phyloP scores from a whole-genome alignment of 2,113 vertebrate species.

The Australoheros scitulus region DNA sequence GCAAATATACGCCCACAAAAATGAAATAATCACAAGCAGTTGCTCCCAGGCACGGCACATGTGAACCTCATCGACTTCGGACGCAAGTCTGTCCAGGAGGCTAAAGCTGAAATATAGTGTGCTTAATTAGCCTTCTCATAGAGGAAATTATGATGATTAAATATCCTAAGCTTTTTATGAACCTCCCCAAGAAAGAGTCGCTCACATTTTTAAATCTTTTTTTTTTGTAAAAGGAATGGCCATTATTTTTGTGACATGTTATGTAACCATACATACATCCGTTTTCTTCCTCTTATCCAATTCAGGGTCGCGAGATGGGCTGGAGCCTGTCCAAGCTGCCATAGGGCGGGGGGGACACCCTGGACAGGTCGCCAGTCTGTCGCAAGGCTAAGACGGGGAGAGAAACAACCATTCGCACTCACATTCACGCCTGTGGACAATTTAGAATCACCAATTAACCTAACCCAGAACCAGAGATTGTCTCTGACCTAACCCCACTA shows the following conservation, averaged over 20 bases:
- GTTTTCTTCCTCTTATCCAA: too few relatives aligned
- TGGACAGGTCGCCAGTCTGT: too few relatives aligned
- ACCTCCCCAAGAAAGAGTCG: background rate
- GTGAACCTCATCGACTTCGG: background rate
- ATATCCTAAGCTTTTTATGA: constrained; percentile 1
- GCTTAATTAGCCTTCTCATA: constrained; percentile 41
- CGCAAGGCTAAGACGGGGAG: too few relatives aligned
- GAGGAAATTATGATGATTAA: constrained; percentile 27
- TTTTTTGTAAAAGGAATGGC: too few relatives aligned
- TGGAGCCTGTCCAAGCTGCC: too few relatives aligned
- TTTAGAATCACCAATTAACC: too few relatives aligned
- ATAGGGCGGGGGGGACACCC: too few relatives aligned
- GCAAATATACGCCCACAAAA: background rate
- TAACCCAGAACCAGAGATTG: too few relatives aligned
- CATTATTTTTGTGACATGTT: background rate
- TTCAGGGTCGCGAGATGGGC: too few relatives aligned
- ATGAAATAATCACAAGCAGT: background rate
- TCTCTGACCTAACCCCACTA: too few relatives aligned
- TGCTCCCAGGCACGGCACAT: background rate
- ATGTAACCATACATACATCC: background rate
- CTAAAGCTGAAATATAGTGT: constrained; percentile 20
- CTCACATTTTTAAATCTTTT: background rate
- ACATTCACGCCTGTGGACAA: too few relatives aligned
- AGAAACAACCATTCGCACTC: too few relatives aligned
- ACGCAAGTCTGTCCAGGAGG: background rate